Evolutionary conservation across 2,888 invertebrate genomes (phyloP), one percentile per base, ranked within the genome.

Genomic region (Hirtodrosophila duncani): DNA sequence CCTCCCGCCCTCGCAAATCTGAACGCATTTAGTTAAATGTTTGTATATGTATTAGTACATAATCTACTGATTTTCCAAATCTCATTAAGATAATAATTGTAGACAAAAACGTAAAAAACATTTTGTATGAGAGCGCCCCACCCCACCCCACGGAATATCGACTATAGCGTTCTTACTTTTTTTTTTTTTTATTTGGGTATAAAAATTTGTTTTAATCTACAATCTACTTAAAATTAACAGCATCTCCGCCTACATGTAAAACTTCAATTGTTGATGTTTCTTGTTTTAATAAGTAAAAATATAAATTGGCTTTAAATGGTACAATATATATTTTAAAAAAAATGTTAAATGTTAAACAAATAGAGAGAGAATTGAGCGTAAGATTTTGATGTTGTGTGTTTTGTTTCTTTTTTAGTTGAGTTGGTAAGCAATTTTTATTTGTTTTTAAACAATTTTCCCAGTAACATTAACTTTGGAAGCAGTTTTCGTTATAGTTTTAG

Each of bases 391-490:
- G 37, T 45, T 21, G 18, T 16, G 16, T 13, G n/a, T 31, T 10
- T 26, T 42, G 34, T 53, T 42, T 2, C 20, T 30, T 6, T 14
- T 9, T 29, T n/a, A n/a, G 14, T 46, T 21, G 10, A 20, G 17
- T 50, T 51, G 23, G 20, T 41, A 51, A 51, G 46, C 46, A 36
- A n/a, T n/a, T n/a, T n/a, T n/a, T n/a, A n/a, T n/a, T n/a, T n/a
- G n/a, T 33, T 52, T 42, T 9, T 21, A 59, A 48, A 55, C 46
- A 39, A 26, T 60, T 27, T 48, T n/a, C n/a, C n/a, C 16, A 48
- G 58, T 77, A 77, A 56, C 43, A 36, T 63, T 60, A 67, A 58
- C 68, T 71, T 77, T 77, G 71, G 71, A 72, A 72, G 81, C 81
- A 46, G 43, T 30, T 60, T 59, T 60, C 38, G 34, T 63, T 49